Conservation (phyloP, 2,113 vertebrate species). For the Anoplopoma fimbria region DNA sequence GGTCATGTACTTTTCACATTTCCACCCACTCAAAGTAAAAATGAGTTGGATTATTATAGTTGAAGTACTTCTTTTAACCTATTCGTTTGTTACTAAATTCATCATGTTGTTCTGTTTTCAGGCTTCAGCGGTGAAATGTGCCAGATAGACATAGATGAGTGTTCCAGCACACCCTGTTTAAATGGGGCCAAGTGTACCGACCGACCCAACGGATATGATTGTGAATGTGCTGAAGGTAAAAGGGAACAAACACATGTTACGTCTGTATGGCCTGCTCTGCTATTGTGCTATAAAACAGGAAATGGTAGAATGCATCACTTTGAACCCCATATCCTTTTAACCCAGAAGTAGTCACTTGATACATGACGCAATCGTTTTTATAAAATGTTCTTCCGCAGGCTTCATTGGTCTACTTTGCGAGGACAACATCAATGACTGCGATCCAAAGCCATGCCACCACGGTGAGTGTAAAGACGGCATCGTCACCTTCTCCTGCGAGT, state of each 20-base stretch:
- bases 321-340: neutral
- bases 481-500: conserved; percentile 90
- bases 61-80: neutral
- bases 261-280: neutral
- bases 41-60: neutral
- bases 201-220: conserved; percentile 94
- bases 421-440: conserved; percentile 92
- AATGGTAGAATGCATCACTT: neutral
- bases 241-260: neutral
- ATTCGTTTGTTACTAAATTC: neutral
- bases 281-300: neutral
- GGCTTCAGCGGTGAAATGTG: conserved; percentile 94
- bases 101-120: conserved; percentile 51
- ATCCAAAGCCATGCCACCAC: conserved; percentile 92
- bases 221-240: conserved; percentile 94
- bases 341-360: neutral
- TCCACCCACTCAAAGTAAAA: neutral
- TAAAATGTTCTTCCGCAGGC: conserved; percentile 75
- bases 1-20: neutral
- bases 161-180: conserved; percentile 93
- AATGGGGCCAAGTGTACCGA: conserved; percentile 96
- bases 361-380: neutral
- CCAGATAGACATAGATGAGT: conserved; percentile 95
- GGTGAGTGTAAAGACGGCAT: conserved; percentile 93
- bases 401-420: conserved; percentile 89